Base-by-base conservation (phyloP, 92 coral and sea anemone genomes). In the Bergia puertoricense region DNA sequence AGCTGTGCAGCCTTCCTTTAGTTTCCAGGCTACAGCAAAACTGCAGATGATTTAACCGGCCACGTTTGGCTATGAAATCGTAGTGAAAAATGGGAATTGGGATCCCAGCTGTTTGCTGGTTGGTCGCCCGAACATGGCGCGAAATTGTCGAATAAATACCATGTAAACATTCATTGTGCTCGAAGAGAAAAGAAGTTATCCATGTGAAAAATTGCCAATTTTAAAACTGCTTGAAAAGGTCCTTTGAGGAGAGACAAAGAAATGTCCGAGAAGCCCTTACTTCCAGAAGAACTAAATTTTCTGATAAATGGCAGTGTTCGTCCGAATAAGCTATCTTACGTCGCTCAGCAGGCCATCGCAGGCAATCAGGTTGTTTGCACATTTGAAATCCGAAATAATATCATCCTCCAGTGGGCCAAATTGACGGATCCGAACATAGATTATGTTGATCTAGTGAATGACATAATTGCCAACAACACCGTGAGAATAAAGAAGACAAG, bases 271-370 rank as follows among this genome's bases (percentile, higher is more conserved):
- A 65, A 56, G 48, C 40, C 86, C 57, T 14, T 44, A 79, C 62
- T 23, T n/a, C 66, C 40, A 54, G 66, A 90, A 54, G 67, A 46
- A n/a, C 15, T 88, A 13, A 46, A 88, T 41, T 37, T 81, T 74
- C 77, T 91, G 43, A 44, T 91, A 44, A 81, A 90, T 87, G 93
- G 93, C 42, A 18, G 59, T 46, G 75, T 80, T 46, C 81, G 73
- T 30, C 30, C 67, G 4, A 81, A 88, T 43, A 57, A 67, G 69
- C 78, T 80, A 5, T 51, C 15, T n/a, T 73, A 86, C 44, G 82
- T 90, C 37, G 23, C 7, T 8, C 42, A 86, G 2, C 88, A 90
- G 45, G 93, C 91, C 1, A 43, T 79, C 11, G 76, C 86, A 76
- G 91, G 85, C 0, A 37, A 88, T 59, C 85, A 90, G 51, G 91